These are phyloP conservation scores for Seriola dumerili DNA, from an alignment of 2,113 vertebrate species.

Conservation along the genomic window DNA sequence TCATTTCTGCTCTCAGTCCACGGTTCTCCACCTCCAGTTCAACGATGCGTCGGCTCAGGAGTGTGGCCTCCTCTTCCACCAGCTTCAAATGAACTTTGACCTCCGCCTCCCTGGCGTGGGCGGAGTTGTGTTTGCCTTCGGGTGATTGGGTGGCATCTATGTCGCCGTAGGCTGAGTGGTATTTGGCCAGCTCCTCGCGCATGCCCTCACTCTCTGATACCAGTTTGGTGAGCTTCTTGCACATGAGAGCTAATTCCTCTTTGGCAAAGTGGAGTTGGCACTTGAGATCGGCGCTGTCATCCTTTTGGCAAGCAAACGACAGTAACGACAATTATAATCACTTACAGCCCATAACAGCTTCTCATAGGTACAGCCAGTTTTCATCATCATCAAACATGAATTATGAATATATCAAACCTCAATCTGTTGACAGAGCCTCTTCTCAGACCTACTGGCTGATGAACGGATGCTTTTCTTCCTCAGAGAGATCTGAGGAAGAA, in stretches of 20 bases:
- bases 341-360: not conserved
- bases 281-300: slow-evolving; percentile 94
- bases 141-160: slow-evolving; percentile 85
- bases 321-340: not conserved
- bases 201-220: slow-evolving; percentile 93
- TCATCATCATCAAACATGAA: slow-evolving; percentile 5
- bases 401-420: slow-evolving; percentile 60
- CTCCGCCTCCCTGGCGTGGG: slow-evolving; percentile 90
- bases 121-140: slow-evolving; percentile 81
- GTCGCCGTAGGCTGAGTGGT: slow-evolving; percentile 90
- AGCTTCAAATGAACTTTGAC: slow-evolving; percentile 94
- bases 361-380: not conserved
- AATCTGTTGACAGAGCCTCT: slow-evolving; percentile 91
- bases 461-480: slow-evolving; percentile 91
- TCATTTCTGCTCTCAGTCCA: slow-evolving; percentile 94
- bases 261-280: slow-evolving; percentile 98
- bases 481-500: slow-evolving; percentile 87
- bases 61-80: slow-evolving; percentile 97
- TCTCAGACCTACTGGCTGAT: slow-evolving; percentile 88
- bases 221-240: slow-evolving; percentile 97
- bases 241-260: slow-evolving; percentile 97
- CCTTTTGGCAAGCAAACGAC: slow-evolving; percentile 80
- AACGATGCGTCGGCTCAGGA: slow-evolving; percentile 94
- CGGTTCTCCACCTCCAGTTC: slow-evolving; percentile 98
- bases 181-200: slow-evolving; percentile 93